phyloP scores from a whole-genome alignment of 2,888 invertebrate species.

The Philopedon plagiatum region DNA sequence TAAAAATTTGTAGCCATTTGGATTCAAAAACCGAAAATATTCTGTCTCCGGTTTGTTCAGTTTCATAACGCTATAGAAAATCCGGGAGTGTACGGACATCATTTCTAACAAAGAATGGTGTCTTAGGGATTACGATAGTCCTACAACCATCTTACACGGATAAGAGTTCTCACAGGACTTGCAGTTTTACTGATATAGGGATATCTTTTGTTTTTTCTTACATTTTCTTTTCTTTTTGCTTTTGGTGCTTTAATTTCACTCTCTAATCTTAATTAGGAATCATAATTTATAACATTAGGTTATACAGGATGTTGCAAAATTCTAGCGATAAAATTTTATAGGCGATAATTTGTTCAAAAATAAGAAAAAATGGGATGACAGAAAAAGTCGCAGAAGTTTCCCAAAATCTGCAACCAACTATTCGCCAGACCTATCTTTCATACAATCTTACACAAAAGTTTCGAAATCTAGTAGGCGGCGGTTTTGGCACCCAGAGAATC shows the following conservation, averaged over 20 bases:
- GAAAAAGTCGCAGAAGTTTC: too few species aligned
- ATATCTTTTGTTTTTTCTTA: constrained; percentile 26
- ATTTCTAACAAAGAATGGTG: background rate
- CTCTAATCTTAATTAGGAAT: background rate
- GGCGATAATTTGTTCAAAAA: too few species aligned
- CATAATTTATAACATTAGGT: background rate
- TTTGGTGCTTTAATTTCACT: background rate
- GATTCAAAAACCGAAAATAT: too few species aligned
- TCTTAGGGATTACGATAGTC: constrained; percentile 29
- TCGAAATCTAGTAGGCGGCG: too few species aligned
- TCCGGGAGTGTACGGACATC: background rate
- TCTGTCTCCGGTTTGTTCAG: too few species aligned
- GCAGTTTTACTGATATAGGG: constrained; percentile 25
- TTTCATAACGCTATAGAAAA: background rate
- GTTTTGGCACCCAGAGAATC: too few species aligned
- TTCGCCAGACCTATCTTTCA: too few species aligned
- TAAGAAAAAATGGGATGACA: too few species aligned
- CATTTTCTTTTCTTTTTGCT: constrained; percentile 16
- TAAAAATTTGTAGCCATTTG: too few species aligned
- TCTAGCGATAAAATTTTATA: background rate
- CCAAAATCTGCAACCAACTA: too few species aligned
- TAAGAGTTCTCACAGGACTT: constrained; percentile 24
- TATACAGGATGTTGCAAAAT: background rate
- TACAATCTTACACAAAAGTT: too few species aligned
- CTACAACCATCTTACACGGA: constrained; percentile 38